Evolutionary conservation across 1,140 invertebrate species (phyloP).

Genomic region (Platorchestia sp.): DNA sequence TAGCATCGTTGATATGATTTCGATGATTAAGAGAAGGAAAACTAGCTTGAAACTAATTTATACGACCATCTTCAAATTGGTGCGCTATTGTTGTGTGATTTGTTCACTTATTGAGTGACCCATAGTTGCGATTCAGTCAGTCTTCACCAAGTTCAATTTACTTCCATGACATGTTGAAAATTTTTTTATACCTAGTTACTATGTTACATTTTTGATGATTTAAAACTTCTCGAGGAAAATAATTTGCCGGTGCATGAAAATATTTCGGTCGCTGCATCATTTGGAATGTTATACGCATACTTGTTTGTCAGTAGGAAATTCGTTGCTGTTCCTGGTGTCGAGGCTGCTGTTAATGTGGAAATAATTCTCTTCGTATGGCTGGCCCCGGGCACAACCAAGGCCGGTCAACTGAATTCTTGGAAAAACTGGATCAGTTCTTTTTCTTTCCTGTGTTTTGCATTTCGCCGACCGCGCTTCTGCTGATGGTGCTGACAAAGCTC

Average conservation of each 20-base stretch:
- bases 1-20: background rate
- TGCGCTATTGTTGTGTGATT: background rate
- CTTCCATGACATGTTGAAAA: background rate
- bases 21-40: background rate
- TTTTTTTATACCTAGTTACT: background rate
- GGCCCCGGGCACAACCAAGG: conserved; percentile 27
- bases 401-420: conserved; percentile 37
- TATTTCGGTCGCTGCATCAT: background rate
- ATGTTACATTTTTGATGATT: background rate
- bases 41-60: background rate
- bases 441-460: background rate
- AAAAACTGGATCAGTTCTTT: conserved; percentile 22
- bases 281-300: background rate
- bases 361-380: background rate
- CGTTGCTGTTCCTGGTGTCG: background rate
- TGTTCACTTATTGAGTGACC: background rate
- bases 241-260: background rate
- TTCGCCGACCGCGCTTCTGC: background rate
- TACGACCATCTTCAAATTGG: background rate
- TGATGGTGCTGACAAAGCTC: background rate
- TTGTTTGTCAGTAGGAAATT: background rate
- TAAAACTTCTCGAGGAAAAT: background rate
- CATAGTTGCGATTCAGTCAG: background rate
- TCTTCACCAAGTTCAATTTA: background rate
- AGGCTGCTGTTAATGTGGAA: background rate